phyloP scores from a whole-genome alignment of 2,888 invertebrate genomes.

The Aleiodes leptofemur region DNA sequence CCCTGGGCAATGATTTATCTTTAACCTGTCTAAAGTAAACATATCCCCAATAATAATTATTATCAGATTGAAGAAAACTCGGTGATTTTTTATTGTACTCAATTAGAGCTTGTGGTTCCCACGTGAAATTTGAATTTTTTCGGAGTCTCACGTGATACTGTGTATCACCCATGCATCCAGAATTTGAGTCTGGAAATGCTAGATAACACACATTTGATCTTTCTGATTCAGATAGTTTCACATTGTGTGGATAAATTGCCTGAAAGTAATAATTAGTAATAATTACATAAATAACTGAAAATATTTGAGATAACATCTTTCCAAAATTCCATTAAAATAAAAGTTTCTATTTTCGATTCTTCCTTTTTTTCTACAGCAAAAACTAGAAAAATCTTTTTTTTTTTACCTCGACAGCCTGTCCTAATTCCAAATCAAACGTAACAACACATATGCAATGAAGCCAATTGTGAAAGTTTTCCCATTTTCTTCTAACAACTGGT shows the following conservation, averaged over 20 bases:
- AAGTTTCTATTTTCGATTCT: too few relatives aligned
- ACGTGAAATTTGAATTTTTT: conserved; percentile 77
- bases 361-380: background rate
- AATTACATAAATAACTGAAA: conserved; percentile 30
- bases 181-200: conserved; percentile 99
- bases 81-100: conserved; percentile 88
- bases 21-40: conserved; percentile 99
- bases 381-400: conserved; percentile 30
- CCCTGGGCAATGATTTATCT: conserved; percentile 92
- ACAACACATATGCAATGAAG: conserved; percentile 98
- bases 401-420: conserved; percentile 95
- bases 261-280: conserved; percentile 66
- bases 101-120: conserved; percentile 78
- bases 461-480: conserved; percentile 93
- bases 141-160: conserved; percentile 96
- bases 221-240: conserved; percentile 88
- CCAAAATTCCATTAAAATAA: too few relatives aligned
- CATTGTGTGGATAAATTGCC: conserved; percentile 89
- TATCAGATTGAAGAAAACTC: conserved; percentile 86
- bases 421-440: conserved; percentile 98
- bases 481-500: conserved; percentile 68
- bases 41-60: conserved; percentile 95
- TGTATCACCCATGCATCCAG: conserved; percentile 99
- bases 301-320: background rate
- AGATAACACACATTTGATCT: conserved; percentile 97